Percentiles rank a stretch among this genome's conserved stretches.
Conservation (phyloP, 1,140 invertebrate species). For the Leptinotarsa lineolata region DNA sequence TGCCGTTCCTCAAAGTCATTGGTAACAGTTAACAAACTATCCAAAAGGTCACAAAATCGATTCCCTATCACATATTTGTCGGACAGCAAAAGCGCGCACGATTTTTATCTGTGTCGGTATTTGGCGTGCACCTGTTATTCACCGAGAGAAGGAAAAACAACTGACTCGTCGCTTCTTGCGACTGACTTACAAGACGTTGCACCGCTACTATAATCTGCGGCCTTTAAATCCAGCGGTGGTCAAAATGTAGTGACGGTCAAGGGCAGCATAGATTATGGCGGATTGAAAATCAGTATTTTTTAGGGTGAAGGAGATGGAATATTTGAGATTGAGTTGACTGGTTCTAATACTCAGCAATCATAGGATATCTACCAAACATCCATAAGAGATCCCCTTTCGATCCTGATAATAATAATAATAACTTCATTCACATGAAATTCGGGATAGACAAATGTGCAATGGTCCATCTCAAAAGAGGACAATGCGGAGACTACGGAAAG, state of each 20-base stretch:
- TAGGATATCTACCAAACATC: too few relatives aligned
- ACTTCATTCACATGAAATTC: too few relatives aligned
- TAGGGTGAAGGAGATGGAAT: too few relatives aligned
- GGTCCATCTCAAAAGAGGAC: too few relatives aligned
- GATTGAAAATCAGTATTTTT: neutral
- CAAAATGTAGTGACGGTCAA: neutral
- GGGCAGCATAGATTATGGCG: neutral
- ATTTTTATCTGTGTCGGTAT: neutral
- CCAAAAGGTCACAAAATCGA: neutral
- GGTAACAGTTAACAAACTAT: neutral
- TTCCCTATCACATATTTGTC: neutral
- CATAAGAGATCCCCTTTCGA: too few relatives aligned
- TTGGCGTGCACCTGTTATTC: neutral
- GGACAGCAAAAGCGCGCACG: neutral
- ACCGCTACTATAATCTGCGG: slow-evolving; percentile 26
- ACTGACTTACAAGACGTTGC: slow-evolving; percentile 11
- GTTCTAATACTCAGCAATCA: too few relatives aligned
- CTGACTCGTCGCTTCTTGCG: neutral
- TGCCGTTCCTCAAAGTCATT: neutral
- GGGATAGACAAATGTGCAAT: too few relatives aligned
- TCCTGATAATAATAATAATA: too few relatives aligned
- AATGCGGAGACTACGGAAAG: too few relatives aligned
- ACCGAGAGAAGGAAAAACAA: neutral
- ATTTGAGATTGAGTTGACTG: too few relatives aligned
- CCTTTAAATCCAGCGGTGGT: slow-evolving; percentile 17